Evolutionary conservation across 2,113 vertebrate genomes (phyloP).

Genomic region (Erpornis zantholeuca): DNA sequence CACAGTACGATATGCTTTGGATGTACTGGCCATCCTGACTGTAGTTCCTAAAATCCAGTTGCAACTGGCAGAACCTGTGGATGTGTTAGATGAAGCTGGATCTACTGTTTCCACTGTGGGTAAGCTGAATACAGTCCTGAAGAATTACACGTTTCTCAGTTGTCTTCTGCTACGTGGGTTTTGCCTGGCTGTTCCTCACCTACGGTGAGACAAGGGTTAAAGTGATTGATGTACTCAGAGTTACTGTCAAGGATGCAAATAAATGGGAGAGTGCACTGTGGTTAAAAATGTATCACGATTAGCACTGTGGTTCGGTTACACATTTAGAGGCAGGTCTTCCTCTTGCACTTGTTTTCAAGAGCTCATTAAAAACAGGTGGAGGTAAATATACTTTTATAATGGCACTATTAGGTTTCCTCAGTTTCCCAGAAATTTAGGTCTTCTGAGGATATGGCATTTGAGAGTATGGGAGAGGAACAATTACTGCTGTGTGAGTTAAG

Average conservation of each 20-base stretch:
- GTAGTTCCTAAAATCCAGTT: conserved; percentile 97
- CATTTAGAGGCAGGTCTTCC: not conserved
- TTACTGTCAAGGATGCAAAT: not conserved
- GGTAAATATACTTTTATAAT: not conserved
- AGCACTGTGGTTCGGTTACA: not conserved
- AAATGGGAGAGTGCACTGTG: not conserved
- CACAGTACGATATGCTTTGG: conserved; percentile 94
- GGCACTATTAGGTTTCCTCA: not conserved
- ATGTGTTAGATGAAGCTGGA: conserved; percentile 91
- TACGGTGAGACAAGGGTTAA: not conserved
- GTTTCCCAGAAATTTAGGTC: not conserved
- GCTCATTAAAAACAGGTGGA: not conserved
- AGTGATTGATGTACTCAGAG: not conserved
- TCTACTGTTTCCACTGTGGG: conserved; percentile 93
- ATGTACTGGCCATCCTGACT: conserved; percentile 95
- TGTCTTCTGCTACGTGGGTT: not conserved
- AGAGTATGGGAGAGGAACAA: not conserved
- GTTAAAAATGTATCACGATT: not conserved
- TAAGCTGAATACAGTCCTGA: conserved; percentile 64
- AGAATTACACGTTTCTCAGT: not conserved
- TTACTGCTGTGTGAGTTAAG: not conserved
- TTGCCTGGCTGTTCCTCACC: not conserved
- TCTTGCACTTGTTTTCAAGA: not conserved
- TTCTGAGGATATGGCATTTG: not conserved
- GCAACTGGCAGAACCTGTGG: conserved; percentile 89